Conservation (phyloP, 1,140 invertebrate genomes). For the Zaprionus nigranus region DNA sequence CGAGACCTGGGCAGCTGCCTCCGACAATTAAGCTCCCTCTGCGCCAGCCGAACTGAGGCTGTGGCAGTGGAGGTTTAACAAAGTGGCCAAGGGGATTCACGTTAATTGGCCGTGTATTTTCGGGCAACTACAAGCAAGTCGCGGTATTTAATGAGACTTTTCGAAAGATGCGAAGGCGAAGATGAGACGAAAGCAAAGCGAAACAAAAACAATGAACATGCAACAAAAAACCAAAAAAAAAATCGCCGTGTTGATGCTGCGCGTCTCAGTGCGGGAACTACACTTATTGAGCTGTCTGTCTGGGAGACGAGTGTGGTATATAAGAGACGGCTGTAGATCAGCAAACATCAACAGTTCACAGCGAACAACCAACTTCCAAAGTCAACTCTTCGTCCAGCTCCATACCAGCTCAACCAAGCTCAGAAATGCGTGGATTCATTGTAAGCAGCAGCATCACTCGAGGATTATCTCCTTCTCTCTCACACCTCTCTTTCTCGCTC, state of each 20-base stretch:
- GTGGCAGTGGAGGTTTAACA: slow-evolving; percentile 36
- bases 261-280: slow-evolving; percentile 60
- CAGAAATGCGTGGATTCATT: slow-evolving; percentile 84
- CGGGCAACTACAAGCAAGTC: slow-evolving; percentile 73
- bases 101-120: slow-evolving; percentile 75
- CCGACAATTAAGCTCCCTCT: slow-evolving; percentile 34
- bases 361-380: slow-evolving; percentile 58
- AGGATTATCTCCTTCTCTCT: background rate
- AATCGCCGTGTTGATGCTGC: slow-evolving; percentile 39
- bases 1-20: slow-evolving; percentile 2
- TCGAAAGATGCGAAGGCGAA: slow-evolving; percentile 57
- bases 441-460: slow-evolving; percentile 52
- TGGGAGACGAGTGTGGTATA: slow-evolving; percentile 37
- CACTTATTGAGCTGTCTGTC: slow-evolving; percentile 70
- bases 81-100: slow-evolving; percentile 67
- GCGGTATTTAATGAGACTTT: slow-evolving; percentile 74
- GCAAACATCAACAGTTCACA: slow-evolving; percentile 72
- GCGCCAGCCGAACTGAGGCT: background rate
- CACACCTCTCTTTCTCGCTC: background rate
- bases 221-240: slow-evolving; percentile 50
- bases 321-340: slow-evolving; percentile 62
- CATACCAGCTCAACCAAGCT: slow-evolving; percentile 67
- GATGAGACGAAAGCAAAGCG: slow-evolving; percentile 50
- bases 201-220: slow-evolving; percentile 81
- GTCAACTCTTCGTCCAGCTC: slow-evolving; percentile 30